Percentiles rank a stretch among this genome's conserved stretches.
Conservation (phyloP, 2,797 vertebrate species). For the Enteromius thamalakanensis region DNA sequence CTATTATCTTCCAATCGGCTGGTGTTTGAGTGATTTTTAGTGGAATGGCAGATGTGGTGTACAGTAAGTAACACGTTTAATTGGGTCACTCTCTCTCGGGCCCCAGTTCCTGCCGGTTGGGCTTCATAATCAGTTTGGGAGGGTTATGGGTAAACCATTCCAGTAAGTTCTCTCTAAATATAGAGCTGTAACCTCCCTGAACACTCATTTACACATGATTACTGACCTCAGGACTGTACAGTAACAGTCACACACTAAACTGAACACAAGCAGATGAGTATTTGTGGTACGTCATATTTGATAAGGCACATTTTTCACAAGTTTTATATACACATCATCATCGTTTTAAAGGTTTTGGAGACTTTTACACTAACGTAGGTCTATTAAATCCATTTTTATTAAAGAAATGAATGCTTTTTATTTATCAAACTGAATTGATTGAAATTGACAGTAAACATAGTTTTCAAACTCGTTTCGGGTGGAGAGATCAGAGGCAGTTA, state of each 20-base stretch:
- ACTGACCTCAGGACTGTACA: constrained; percentile 25
- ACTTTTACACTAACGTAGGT: neutral
- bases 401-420: neutral
- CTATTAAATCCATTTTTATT: neutral
- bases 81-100: neutral
- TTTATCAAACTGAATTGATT: neutral
- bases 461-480: no score
- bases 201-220: constrained; percentile 24
- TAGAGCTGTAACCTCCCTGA: constrained; percentile 60
- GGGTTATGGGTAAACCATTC: constrained; percentile 63
- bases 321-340: neutral
- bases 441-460: neutral
- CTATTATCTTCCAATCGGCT: neutral
- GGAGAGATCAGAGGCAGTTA: no score
- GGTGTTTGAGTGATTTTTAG: neutral
- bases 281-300: neutral
- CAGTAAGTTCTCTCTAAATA: constrained; percentile 74
- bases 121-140: constrained; percentile 4
- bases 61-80: constrained; percentile 1
- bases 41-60: neutral
- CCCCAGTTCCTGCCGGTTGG: neutral
- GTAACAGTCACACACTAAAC: constrained; percentile 15
- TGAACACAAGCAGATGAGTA: neutral
- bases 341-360: neutral
- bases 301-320: neutral